A percentile compares a stretch with the other conserved stretches of the same genome.
These are phyloP conservation scores for Cheirogaleus major DNA, from an alignment of 2,797 vertebrate species.

Conservation along the genomic window DNA sequence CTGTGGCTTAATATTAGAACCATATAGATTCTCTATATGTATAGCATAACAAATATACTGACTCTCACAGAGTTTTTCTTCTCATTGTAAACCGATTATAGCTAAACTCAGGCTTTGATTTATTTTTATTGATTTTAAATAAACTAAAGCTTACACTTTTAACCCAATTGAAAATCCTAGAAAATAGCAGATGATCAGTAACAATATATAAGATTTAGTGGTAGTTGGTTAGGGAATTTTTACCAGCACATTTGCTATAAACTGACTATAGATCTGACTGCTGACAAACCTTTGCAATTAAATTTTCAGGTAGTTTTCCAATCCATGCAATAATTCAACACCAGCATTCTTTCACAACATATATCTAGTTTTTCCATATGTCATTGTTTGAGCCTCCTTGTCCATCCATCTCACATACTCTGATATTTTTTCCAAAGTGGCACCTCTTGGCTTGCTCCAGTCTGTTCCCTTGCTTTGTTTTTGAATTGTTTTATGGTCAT, in stretches of 20 bases:
- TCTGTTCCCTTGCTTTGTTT: not conserved
- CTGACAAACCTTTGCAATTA: not conserved
- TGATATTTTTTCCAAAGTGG: not conserved
- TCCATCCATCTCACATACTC: not conserved
- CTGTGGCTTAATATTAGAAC: not conserved
- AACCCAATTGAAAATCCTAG: slow-evolving; percentile 48
- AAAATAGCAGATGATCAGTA: slow-evolving; percentile 55
- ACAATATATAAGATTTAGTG: slow-evolving; percentile 32
- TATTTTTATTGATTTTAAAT: slow-evolving; percentile 71
- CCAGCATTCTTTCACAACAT: not conserved
- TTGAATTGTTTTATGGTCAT: not conserved
- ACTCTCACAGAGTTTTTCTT: not conserved
- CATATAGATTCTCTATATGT: not conserved
- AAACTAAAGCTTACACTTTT: slow-evolving; percentile 58
- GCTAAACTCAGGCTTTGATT: slow-evolving; percentile 47
- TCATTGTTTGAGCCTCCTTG: not conserved
- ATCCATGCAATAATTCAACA: not conserved
- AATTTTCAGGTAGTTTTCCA: slow-evolving; percentile 10
- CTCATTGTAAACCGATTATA: slow-evolving; percentile 37
- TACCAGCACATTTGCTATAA: slow-evolving; percentile 14
- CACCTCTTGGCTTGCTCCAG: not conserved
- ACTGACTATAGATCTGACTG: not conserved
- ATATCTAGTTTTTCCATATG: not conserved
- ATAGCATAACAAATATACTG: not conserved
- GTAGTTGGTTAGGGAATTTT: slow-evolving; percentile 27